phyloP scores from a whole-genome alignment of 2,888 invertebrate genomes.

The Lymantria dispar region DNA sequence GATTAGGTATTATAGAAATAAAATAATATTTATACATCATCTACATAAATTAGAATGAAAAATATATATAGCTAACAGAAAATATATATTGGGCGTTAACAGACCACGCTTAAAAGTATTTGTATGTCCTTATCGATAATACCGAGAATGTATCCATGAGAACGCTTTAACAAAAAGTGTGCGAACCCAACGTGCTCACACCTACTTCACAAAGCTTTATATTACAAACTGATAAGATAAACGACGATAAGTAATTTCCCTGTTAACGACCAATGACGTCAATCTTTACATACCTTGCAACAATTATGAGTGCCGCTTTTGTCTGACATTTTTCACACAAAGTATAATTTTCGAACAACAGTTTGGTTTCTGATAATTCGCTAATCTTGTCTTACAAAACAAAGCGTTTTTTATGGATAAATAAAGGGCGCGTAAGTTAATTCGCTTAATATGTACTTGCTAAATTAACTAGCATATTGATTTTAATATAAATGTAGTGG shows the following conservation, averaged over 20 bases:
- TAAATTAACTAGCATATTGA: no score
- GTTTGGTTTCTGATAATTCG: conserved; percentile 18
- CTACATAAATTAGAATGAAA: no score
- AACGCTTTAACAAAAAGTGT: conserved; percentile 51
- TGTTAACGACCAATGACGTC: conserved; percentile 30
- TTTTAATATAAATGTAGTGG: no score
- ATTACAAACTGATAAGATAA: conserved; percentile 45
- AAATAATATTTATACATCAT: no score
- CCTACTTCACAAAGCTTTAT: conserved; percentile 45
- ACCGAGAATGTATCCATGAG: conserved; percentile 54
- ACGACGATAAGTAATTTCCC: conserved; percentile 29
- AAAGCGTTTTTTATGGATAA: background rate
- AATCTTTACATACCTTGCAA: conserved; percentile 13
- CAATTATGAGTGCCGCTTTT: conserved; percentile 12
- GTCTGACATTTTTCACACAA: conserved; percentile 5
- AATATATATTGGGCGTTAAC: conserved; percentile 21
- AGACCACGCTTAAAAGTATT: conserved; percentile 40
- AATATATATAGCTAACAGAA: conserved; percentile 7
- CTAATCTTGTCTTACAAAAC: background rate
- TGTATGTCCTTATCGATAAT: conserved; percentile 59
- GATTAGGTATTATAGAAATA: no score
- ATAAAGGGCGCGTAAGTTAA: background rate
- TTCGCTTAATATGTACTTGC: background rate
- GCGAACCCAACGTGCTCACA: conserved; percentile 52
- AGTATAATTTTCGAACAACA: conserved; percentile 8